Evolutionary conservation across 2,888 invertebrate species (phyloP).

Genomic region (Andrena chrysosceles): DNA sequence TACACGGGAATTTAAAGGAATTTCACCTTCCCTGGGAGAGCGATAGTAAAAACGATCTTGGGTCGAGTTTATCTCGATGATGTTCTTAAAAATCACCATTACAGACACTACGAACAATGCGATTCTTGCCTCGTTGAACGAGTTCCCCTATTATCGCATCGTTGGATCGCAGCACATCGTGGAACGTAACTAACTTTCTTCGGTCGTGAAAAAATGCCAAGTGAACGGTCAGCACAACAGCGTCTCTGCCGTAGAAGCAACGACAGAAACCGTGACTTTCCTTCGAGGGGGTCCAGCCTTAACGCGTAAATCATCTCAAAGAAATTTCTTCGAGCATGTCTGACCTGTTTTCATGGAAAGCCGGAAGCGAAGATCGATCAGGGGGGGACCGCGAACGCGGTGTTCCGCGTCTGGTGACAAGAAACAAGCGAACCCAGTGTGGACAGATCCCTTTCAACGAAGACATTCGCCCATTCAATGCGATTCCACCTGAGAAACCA

Average conservation of each 20-base stretch:
- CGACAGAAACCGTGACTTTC: slow-evolving; percentile 56
- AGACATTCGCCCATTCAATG: slow-evolving; percentile 9
- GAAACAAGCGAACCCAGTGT: slow-evolving; percentile 8
- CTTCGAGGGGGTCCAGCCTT: slow-evolving; percentile 34
- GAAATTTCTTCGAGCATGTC: slow-evolving; percentile 59
- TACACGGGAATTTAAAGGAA: no score
- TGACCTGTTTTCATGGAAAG: slow-evolving; percentile 70
- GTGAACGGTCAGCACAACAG: slow-evolving; percentile 42
- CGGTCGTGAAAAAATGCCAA: slow-evolving; percentile 35
- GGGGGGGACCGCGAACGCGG: background rate
- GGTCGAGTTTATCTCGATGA: no score
- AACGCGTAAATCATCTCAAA: slow-evolving; percentile 67
- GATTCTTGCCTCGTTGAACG: slow-evolving; percentile 6
- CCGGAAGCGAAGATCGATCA: slow-evolving; percentile 64
- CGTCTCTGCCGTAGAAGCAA: slow-evolving; percentile 13
- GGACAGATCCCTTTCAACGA: background rate
- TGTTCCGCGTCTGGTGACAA: slow-evolving; percentile 53
- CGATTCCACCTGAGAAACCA: background rate
- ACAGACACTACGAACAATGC: background rate
- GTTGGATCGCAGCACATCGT: background rate
- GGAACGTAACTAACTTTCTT: slow-evolving; percentile 40
- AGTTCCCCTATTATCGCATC: slow-evolving; percentile 28
- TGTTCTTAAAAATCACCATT: background rate
- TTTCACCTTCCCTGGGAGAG: no score
- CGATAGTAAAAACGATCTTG: no score